Percentiles rank a stretch among this genome's conserved stretches.
These are phyloP conservation scores for Passer domesticus DNA, from an alignment of 2,113 vertebrate species.

Conservation along the genomic window DNA sequence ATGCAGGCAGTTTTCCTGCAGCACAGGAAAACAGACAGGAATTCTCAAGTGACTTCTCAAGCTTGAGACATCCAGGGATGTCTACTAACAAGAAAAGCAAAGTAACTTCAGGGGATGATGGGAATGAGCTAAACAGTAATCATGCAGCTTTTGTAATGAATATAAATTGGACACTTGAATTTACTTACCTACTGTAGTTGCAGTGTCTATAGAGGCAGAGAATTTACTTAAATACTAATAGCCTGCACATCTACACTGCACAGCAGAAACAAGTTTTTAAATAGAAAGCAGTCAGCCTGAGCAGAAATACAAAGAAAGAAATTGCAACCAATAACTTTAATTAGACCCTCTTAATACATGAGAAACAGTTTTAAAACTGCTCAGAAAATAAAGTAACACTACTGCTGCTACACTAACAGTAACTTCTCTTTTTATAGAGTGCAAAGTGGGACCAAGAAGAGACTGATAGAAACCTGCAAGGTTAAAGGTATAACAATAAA, in stretches of 20 bases:
- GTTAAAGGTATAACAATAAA: constrained; percentile 15
- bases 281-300: not conserved
- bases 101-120: not conserved
- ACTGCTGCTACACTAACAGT: not conserved
- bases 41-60: constrained; percentile 36
- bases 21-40: constrained; percentile 40
- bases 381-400: not conserved
- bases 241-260: not conserved
- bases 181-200: not conserved
- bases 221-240: not conserved
- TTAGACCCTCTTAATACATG: not conserved
- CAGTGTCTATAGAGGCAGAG: not conserved
- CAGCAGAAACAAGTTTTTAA: not conserved
- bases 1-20: constrained; percentile 29
- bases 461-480: not conserved
- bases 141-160: not conserved
- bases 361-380: not conserved
- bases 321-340: not conserved
- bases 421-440: not conserved
- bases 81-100: not conserved
- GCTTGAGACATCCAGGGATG: not conserved
- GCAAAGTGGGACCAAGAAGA: not conserved
- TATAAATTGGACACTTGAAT: not conserved
- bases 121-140: not conserved
- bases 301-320: not conserved